Evolutionary conservation across 2,888 invertebrate genomes (phyloP).

Genomic region (Cyclophora albipunctata): DNA sequence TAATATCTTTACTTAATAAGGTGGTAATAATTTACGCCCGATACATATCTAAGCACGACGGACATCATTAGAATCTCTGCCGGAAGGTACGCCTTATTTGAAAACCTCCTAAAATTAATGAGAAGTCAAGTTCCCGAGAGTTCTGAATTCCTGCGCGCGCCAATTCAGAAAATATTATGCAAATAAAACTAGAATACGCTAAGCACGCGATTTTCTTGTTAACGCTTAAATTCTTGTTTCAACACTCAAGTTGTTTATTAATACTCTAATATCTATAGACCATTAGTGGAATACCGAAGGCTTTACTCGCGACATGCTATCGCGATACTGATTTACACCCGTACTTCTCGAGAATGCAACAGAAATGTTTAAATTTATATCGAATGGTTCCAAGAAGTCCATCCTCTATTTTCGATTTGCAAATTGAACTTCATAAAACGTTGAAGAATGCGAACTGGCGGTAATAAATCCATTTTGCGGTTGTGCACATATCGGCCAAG

Average conservation of each 20-base stretch:
- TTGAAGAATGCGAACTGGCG: constrained; percentile 32
- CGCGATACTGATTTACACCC: too few relatives aligned
- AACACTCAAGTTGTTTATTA: background rate
- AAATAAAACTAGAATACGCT: constrained; percentile 23
- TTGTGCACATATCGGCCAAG: constrained; percentile 56
- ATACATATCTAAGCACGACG: constrained; percentile 23
- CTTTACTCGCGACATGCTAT: too few relatives aligned
- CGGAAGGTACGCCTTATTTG: constrained; percentile 28
- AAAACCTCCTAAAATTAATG: constrained; percentile 25
- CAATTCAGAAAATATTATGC: constrained; percentile 22
- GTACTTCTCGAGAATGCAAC: too few relatives aligned
- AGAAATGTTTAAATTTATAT: too few relatives aligned
- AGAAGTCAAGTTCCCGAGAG: constrained; percentile 26
- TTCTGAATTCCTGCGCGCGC: constrained; percentile 30
- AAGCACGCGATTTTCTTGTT: constrained; percentile 5
- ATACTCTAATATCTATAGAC: constrained; percentile 1
- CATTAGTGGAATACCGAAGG: too few relatives aligned
- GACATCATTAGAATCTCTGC: constrained; percentile 29
- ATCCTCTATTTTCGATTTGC: too few relatives aligned
- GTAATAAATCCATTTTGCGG: constrained; percentile 46
- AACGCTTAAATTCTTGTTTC: background rate
- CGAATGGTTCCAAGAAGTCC: too few relatives aligned
- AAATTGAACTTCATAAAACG: too few relatives aligned
- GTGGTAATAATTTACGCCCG: background rate
- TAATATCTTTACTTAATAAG: too few relatives aligned